A percentile compares a stretch with the other conserved stretches of the same genome.
phyloP scores from a whole-genome alignment of 1,140 invertebrate genomes.

The Dendrolimus kikuchii region DNA sequence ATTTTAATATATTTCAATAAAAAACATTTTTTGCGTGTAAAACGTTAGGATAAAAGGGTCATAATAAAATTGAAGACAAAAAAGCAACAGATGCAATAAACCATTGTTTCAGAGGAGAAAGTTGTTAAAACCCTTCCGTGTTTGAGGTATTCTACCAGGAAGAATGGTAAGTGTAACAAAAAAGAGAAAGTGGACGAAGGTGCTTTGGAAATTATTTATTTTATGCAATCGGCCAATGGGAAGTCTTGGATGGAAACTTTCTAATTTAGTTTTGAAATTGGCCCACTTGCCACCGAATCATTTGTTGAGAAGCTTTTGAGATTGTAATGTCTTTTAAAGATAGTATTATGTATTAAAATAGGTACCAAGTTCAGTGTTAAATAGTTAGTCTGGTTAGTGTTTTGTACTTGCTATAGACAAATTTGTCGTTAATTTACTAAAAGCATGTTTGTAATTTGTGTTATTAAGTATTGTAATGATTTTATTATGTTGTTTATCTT shows the following conservation, averaged over 20 bases:
- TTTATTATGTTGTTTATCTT: too few species aligned
- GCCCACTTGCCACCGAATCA: constrained; percentile 23
- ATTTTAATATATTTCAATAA: too few species aligned
- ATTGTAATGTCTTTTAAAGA: neutral
- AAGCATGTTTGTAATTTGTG: too few species aligned
- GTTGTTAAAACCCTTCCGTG: constrained; percentile 49
- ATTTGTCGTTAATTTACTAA: too few species aligned
- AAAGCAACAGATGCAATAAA: constrained; percentile 18
- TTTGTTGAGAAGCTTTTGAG: constrained; percentile 40
- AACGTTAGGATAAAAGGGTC: too few species aligned
- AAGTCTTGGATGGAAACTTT: constrained; percentile 40
- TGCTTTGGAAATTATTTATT: constrained; percentile 41
- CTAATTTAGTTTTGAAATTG: constrained; percentile 54
- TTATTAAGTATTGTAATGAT: too few species aligned
- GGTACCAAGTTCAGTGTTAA: too few species aligned
- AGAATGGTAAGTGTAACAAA: constrained; percentile 62
- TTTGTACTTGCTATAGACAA: too few species aligned
- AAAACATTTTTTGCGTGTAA: too few species aligned
- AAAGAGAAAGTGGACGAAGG: constrained; percentile 59
- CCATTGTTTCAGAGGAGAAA: constrained; percentile 58
- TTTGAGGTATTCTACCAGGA: constrained; percentile 49
- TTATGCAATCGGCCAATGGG: constrained; percentile 47
- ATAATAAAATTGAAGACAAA: neutral
- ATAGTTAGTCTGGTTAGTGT: too few species aligned
- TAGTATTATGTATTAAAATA: too few species aligned